A percentile compares a stretch with the other conserved stretches of the same genome.
Evolutionary conservation across 1,140 invertebrate genomes (phyloP).

Genomic region (Lucilia cuprina): DNA sequence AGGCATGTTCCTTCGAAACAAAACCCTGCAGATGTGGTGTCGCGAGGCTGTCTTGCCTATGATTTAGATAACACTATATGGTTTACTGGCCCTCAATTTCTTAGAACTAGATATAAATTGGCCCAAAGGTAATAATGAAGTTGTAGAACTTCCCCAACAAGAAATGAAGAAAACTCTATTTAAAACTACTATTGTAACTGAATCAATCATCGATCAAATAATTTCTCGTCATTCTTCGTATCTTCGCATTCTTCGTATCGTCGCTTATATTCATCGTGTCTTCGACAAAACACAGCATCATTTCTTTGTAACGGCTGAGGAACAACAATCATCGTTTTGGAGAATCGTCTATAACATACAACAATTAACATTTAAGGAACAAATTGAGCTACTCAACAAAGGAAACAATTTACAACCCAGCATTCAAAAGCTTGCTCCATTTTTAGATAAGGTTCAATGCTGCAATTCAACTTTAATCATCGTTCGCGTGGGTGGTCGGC

Average conservation of each 20-base stretch:
- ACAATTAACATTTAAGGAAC: background rate
- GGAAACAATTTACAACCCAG: background rate
- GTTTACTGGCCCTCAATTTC: background rate
- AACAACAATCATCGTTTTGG: background rate
- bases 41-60: background rate
- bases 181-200: background rate
- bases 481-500: constrained; percentile 3
- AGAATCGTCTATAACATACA: background rate
- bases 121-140: background rate
- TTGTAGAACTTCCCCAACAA: too few relatives aligned
- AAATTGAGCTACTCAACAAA: background rate
- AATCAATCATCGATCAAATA: background rate
- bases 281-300: background rate
- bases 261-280: background rate
- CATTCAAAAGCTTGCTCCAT: constrained; percentile 1
- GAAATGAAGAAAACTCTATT: background rate
- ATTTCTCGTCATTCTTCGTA: background rate
- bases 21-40: constrained; percentile 41
- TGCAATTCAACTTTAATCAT: background rate
- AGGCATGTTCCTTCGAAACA: constrained; percentile 42
- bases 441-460: constrained; percentile 10
- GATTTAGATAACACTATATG: background rate
- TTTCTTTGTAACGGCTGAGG: background rate
- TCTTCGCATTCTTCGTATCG: background rate
- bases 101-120: background rate